These are phyloP conservation scores for Drepana arcuata DNA, from an alignment of 1,140 invertebrate species.

Conservation along the genomic window DNA sequence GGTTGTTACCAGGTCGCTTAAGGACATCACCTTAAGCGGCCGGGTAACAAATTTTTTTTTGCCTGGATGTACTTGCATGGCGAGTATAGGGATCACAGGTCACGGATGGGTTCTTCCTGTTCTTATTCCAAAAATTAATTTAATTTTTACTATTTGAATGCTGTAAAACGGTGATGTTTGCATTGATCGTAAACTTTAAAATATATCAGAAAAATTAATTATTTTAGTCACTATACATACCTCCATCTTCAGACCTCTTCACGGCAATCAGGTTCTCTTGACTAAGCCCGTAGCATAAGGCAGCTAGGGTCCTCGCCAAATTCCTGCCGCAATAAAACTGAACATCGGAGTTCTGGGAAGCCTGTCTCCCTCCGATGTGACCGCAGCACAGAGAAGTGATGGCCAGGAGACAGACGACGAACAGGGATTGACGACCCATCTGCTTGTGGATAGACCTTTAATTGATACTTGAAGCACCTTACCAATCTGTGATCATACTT, in stretches of 20 bases:
- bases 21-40: too few relatives aligned
- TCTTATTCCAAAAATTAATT: too few relatives aligned
- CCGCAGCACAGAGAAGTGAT: constrained; percentile 12
- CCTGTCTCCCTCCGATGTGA: constrained; percentile 24
- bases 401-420: constrained; percentile 11
- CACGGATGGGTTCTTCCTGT: too few relatives aligned
- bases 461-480: neutral
- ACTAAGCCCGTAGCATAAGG: constrained; percentile 29
- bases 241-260: constrained; percentile 24
- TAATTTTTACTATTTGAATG: too few relatives aligned
- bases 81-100: too few relatives aligned
- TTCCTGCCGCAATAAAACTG: constrained; percentile 35
- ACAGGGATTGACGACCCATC: constrained; percentile 24
- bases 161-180: constrained; percentile 3
- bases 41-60: too few relatives aligned
- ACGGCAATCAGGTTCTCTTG: constrained; percentile 13
- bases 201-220: neutral
- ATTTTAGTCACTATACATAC: constrained; percentile 29
- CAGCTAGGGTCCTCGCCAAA: constrained; percentile 26
- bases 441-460: constrained; percentile 5
- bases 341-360: constrained; percentile 19
- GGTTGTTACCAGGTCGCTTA: too few relatives aligned
- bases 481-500: constrained; percentile 3
- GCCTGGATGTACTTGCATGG: too few relatives aligned
- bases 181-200: constrained; percentile 5